A percentile compares a stretch with the other conserved stretches of the same genome.
These are phyloP conservation scores for Pluvianellus socialis DNA, from an alignment of 2,113 vertebrate genomes.

Conservation along the genomic window DNA sequence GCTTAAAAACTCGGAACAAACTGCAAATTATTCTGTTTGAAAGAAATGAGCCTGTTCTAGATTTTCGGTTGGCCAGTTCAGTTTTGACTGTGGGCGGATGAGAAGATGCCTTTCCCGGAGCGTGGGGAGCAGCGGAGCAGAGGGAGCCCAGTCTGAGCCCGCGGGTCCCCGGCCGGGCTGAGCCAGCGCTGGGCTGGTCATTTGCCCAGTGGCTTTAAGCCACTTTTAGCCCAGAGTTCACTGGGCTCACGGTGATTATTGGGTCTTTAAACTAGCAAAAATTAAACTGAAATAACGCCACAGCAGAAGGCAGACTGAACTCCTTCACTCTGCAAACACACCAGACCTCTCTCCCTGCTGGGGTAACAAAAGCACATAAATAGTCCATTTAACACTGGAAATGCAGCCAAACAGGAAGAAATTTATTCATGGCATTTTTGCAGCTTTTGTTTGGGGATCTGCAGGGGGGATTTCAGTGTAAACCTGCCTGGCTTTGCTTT, in stretches of 20 bases:
- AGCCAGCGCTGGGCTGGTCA: neutral
- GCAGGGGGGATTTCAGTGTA: neutral
- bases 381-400: neutral
- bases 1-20: neutral
- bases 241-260: neutral
- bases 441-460: constrained; percentile 13
- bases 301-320: neutral
- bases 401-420: neutral
- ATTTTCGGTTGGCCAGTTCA: neutral
- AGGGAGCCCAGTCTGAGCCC: neutral
- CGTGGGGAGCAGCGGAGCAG: neutral
- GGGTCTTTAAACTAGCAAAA: neutral
- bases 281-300: neutral
- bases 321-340: neutral
- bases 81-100: neutral
- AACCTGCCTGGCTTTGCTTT: neutral
- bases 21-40: neutral
- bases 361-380: neutral
- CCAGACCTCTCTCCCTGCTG: neutral
- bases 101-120: neutral
- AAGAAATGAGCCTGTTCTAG: neutral
- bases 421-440: constrained; percentile 16
- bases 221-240: neutral
- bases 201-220: neutral
- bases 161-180: neutral